These are phyloP conservation scores for Lasioglossum baleicum DNA, from an alignment of 1,140 invertebrate species.

Conservation along the genomic window DNA sequence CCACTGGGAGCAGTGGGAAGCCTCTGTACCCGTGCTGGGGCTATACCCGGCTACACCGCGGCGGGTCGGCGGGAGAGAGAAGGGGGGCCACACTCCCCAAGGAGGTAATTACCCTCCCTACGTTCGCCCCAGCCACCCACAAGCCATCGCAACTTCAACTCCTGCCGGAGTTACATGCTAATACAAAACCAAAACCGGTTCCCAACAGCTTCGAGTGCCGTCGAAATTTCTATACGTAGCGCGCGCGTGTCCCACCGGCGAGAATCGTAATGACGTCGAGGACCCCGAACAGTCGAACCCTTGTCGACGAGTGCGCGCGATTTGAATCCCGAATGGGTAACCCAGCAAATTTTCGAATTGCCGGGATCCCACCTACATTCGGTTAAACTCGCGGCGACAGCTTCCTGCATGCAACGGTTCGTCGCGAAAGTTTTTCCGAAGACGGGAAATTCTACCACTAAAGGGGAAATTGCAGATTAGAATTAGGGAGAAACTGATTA, in stretches of 20 bases:
- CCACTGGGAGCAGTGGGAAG: conserved; percentile 73
- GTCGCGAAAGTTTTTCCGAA: too few relatives aligned
- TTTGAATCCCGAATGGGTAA: not conserved
- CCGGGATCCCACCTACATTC: not conserved
- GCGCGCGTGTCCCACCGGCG: not conserved
- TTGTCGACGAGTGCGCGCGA: not conserved
- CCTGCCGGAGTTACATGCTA: conserved; percentile 77
- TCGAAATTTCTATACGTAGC: conserved; percentile 55
- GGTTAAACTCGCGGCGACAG: too few relatives aligned
- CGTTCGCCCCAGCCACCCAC: conserved; percentile 67
- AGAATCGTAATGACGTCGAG: conserved; percentile 28
- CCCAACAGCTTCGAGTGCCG: conserved; percentile 66
- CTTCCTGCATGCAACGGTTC: too few relatives aligned
- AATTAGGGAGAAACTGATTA: too few relatives aligned
- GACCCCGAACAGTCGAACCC: conserved; percentile 6
- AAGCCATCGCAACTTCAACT: conserved; percentile 76
- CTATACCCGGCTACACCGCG: conserved; percentile 64
- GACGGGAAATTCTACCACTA: too few relatives aligned
- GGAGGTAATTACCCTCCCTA: conserved; percentile 77
- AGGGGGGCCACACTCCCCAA: conserved; percentile 71
- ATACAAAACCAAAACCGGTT: conserved; percentile 77
- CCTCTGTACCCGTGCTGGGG: conserved; percentile 72
- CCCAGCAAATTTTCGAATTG: not conserved
- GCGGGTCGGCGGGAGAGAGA: conserved; percentile 41
- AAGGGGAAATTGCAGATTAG: too few relatives aligned